Evolutionary conservation across 2,113 vertebrate genomes (phyloP).

Genomic region (Lagenorhynchus albirostris): DNA sequence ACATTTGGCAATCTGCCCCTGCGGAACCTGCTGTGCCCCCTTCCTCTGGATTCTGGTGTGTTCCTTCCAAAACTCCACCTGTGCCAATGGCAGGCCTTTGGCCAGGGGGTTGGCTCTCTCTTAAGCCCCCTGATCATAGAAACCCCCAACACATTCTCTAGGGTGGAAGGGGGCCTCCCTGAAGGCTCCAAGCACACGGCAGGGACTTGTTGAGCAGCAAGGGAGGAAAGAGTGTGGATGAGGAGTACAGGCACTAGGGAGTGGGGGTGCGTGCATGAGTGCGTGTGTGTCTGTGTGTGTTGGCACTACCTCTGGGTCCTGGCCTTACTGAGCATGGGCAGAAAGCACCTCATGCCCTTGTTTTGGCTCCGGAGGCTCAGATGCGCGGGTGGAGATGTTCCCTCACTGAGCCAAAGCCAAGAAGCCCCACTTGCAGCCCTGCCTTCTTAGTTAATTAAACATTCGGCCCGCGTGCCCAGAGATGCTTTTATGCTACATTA

Average conservation of each 20-base stretch:
- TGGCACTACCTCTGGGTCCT: neutral
- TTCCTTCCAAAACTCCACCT: neutral
- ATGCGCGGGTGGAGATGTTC: neutral
- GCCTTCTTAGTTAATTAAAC: conserved; percentile 48
- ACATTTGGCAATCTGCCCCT: neutral
- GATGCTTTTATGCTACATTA: conserved; percentile 40
- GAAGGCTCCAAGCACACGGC: neutral
- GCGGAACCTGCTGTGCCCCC: no score
- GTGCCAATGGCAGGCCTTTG: neutral
- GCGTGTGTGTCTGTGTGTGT: neutral
- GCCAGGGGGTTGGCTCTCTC: neutral
- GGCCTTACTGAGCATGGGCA: neutral
- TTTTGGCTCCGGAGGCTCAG: neutral
- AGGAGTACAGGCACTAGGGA: neutral
- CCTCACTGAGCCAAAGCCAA: neutral
- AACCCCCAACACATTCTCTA: neutral
- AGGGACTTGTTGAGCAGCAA: neutral
- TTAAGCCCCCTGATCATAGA: neutral
- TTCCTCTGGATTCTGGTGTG: neutral
- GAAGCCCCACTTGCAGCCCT: neutral
- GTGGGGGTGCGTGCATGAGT: neutral
- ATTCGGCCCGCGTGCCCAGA: conserved; percentile 1
- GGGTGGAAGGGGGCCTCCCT: neutral
- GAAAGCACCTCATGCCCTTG: neutral
- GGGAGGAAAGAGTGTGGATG: neutral